Percentiles rank a stretch among this genome's conserved stretches.
Conservation (phyloP, 2,888 invertebrate genomes). For the Caenorhabditis imperialis region DNA sequence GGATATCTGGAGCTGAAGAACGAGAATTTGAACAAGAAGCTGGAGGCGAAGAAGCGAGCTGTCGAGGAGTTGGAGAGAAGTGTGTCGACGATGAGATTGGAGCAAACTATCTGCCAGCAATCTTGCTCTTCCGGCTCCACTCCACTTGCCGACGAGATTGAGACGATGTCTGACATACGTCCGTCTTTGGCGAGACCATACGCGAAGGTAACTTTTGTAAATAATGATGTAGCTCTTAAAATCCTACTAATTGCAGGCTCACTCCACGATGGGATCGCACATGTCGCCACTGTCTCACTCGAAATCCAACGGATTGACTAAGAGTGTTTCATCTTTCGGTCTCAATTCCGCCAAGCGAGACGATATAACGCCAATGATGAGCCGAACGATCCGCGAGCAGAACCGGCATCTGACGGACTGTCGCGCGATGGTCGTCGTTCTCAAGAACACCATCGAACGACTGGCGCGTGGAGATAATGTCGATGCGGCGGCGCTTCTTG, state of each 20-base stretch:
- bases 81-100: constrained; percentile 55
- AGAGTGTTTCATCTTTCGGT: constrained; percentile 61
- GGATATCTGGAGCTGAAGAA: constrained; percentile 62
- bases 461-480: constrained; percentile 50
- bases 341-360: constrained; percentile 53
- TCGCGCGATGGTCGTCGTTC: constrained; percentile 49
- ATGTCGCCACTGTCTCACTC: constrained; percentile 49
- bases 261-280: constrained; percentile 47
- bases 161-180: constrained; percentile 55
- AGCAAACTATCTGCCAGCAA: constrained; percentile 62
- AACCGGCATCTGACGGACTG: constrained; percentile 50
- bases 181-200: constrained; percentile 51
- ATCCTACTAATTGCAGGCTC: constrained; percentile 20
- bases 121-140: constrained; percentile 69
- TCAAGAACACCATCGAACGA: constrained; percentile 51
- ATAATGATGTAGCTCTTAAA: background rate
- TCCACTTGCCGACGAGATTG: constrained; percentile 63
- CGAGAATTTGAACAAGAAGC: constrained; percentile 54
- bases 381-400: constrained; percentile 53
- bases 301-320: constrained; percentile 55
- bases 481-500: constrained; percentile 46
- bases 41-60: constrained; percentile 59
- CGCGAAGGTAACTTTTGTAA: constrained; percentile 46
- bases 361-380: constrained; percentile 60
- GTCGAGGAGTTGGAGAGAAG: constrained; percentile 58